Conservation (phyloP, 2,888 invertebrate genomes). For the Ennomos erosarius region DNA sequence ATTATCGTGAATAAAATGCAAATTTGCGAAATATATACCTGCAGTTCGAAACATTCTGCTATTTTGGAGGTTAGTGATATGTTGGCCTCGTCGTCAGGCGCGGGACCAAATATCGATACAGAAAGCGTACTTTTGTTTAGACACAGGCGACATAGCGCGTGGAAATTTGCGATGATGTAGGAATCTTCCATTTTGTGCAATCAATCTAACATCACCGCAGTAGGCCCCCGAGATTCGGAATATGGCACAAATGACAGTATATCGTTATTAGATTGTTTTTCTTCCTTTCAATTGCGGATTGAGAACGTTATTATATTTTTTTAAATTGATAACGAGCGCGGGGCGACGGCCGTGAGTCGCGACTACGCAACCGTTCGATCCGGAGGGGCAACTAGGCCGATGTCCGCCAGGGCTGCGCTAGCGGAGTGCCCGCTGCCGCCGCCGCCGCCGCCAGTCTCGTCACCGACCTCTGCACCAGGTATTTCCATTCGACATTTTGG, state of each 20-base stretch:
- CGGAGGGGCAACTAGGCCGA: constrained; percentile 82
- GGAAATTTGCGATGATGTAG: constrained; percentile 85
- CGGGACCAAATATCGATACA: constrained; percentile 87
- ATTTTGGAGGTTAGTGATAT: constrained; percentile 81
- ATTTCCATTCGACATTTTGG: constrained; percentile 27
- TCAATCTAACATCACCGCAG: constrained; percentile 40
- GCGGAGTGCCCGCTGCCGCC: constrained; percentile 71
- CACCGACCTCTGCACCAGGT: constrained; percentile 32
- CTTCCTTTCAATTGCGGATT: constrained; percentile 52
- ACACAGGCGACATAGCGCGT: constrained; percentile 88
- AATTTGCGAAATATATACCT: constrained; percentile 61
- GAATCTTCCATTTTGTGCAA: constrained; percentile 80
- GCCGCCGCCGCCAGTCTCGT: constrained; percentile 42
- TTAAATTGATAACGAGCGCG: constrained; percentile 47
- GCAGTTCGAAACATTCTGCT: constrained; percentile 81
- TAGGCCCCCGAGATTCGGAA: constrained; percentile 36
- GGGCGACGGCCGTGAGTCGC: constrained; percentile 62
- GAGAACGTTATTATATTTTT: constrained; percentile 49
- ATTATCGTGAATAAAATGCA: background rate
- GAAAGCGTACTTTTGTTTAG: constrained; percentile 86
- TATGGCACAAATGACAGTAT: constrained; percentile 48
- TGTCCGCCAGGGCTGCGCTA: constrained; percentile 83
- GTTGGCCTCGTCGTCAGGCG: constrained; percentile 77
- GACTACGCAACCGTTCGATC: constrained; percentile 82
- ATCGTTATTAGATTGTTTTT: constrained; percentile 54